Conservation (phyloP, 2,888 invertebrate genomes). For the Nysson spinosus region DNA sequence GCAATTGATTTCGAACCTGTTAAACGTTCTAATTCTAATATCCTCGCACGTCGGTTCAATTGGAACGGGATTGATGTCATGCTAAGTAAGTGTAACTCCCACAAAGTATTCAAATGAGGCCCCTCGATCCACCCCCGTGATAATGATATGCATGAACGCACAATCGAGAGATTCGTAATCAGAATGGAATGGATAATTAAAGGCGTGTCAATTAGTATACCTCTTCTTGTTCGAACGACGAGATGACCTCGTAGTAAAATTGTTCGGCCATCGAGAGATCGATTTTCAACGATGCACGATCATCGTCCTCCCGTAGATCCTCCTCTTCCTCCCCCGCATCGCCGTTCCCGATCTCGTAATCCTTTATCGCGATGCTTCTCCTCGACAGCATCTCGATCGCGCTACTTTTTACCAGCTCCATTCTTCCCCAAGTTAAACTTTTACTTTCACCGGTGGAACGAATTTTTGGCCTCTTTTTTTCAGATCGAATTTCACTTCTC, state of each 20-base stretch:
- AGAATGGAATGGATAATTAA: slow-evolving; percentile 39
- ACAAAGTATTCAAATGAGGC: too few relatives aligned
- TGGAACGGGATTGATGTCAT: too few relatives aligned
- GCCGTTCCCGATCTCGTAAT: slow-evolving; percentile 66
- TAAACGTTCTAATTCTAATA: too few relatives aligned
- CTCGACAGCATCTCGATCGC: slow-evolving; percentile 74
- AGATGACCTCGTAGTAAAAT: slow-evolving; percentile 76
- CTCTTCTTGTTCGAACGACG: slow-evolving; percentile 75
- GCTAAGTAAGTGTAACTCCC: too few relatives aligned
- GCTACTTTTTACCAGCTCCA: slow-evolving; percentile 74
- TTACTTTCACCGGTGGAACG: not conserved
- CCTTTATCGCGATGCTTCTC: slow-evolving; percentile 71
- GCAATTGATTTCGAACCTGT: too few relatives aligned
- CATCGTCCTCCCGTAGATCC: slow-evolving; percentile 53
- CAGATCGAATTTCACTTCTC: not conserved
- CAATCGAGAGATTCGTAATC: slow-evolving; percentile 37
- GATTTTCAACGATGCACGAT: slow-evolving; percentile 70
- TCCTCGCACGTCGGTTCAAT: too few relatives aligned
- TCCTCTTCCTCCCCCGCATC: slow-evolving; percentile 55
- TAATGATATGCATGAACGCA: slow-evolving; percentile 13
- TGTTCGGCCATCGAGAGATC: slow-evolving; percentile 75
- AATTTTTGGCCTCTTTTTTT: not conserved
- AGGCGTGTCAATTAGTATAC: slow-evolving; percentile 54
- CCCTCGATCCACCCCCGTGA: too few relatives aligned
- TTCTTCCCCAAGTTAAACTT: slow-evolving; percentile 30